phyloP scores from a whole-genome alignment of 2,797 vertebrate genomes.

The Danio jaintianensis region DNA sequence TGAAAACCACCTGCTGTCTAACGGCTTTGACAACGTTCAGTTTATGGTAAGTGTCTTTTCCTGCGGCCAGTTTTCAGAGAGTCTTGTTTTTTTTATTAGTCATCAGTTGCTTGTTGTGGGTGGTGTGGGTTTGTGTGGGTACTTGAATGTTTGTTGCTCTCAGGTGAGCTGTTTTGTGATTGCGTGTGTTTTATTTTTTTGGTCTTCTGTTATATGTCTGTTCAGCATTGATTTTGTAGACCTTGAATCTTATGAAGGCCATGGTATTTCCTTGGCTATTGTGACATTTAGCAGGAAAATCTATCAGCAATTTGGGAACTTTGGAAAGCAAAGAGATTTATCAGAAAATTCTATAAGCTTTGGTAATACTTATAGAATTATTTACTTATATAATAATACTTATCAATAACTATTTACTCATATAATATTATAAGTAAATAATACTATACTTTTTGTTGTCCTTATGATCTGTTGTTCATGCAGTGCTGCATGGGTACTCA shows the following conservation, averaged over 20 bases:
- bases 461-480: not conserved
- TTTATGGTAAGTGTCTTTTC: slow-evolving; percentile 91
- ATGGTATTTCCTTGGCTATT: not conserved
- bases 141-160: slow-evolving; percentile 12
- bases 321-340: not conserved
- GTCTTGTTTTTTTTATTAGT: not conserved
- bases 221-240: slow-evolving; percentile 2
- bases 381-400: too few relatives aligned
- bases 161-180: not conserved
- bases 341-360: not conserved
- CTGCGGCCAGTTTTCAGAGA: not conserved
- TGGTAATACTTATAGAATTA: too few relatives aligned
- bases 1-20: slow-evolving; percentile 98
- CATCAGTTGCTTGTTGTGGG: slow-evolving; percentile 15
- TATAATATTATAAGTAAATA: too few relatives aligned
- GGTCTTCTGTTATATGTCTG: not conserved
- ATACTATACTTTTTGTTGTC: not conserved
- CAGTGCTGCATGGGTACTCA: slow-evolving; percentile 18
- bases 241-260: not conserved
- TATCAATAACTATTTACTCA: too few relatives aligned
- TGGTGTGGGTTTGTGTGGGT: slow-evolving; percentile 7
- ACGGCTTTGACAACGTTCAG: slow-evolving; percentile 98
- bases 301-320: not conserved
- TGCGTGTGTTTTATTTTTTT: not conserved
- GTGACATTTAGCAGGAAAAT: slow-evolving; percentile 4